Conservation (phyloP, 1,140 invertebrate genomes). For the Drosophila carrolli region DNA sequence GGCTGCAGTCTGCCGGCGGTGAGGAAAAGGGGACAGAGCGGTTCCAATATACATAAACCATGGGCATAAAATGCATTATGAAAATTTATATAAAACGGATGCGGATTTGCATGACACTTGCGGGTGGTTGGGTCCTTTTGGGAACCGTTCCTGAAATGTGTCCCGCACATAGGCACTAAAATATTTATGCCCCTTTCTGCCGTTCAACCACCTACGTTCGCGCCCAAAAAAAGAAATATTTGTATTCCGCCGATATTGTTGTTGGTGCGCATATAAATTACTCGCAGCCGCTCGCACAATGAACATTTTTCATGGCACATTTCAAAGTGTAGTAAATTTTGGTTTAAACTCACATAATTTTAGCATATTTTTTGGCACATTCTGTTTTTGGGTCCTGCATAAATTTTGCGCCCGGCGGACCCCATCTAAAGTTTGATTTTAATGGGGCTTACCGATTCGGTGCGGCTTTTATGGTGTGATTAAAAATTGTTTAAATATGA, state of each 20-base stretch:
- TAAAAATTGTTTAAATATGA: constrained; percentile 80
- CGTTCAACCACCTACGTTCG: constrained; percentile 15
- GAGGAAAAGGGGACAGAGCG: not conserved
- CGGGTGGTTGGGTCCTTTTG: constrained; percentile 16
- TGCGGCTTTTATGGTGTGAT: constrained; percentile 65
- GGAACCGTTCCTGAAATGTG: constrained; percentile 41
- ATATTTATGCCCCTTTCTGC: constrained; percentile 67
- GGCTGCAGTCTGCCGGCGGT: constrained; percentile 20
- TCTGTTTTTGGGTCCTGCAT: constrained; percentile 30
- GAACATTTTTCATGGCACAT: constrained; percentile 78
- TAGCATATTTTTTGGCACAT: constrained; percentile 44
- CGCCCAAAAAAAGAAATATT: constrained; percentile 1
- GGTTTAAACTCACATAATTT: constrained; percentile 74
- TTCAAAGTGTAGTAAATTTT: constrained; percentile 79
- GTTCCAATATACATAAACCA: constrained; percentile 58
- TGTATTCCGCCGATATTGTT: constrained; percentile 18
- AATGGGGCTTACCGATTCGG: constrained; percentile 40
- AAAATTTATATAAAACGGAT: constrained; percentile 63
- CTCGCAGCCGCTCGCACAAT: constrained; percentile 48
- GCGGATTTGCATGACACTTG: constrained; percentile 58
- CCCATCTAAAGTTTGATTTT: constrained; percentile 39
- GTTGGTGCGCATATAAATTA: constrained; percentile 63
- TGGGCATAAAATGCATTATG: constrained; percentile 63
- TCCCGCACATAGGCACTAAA: constrained; percentile 65
- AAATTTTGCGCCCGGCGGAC: constrained; percentile 29